Evolutionary conservation across 2,888 invertebrate genomes (phyloP), one percentile per base, ranked within the genome.

Genomic region (Drosophila mettleri): DNA sequence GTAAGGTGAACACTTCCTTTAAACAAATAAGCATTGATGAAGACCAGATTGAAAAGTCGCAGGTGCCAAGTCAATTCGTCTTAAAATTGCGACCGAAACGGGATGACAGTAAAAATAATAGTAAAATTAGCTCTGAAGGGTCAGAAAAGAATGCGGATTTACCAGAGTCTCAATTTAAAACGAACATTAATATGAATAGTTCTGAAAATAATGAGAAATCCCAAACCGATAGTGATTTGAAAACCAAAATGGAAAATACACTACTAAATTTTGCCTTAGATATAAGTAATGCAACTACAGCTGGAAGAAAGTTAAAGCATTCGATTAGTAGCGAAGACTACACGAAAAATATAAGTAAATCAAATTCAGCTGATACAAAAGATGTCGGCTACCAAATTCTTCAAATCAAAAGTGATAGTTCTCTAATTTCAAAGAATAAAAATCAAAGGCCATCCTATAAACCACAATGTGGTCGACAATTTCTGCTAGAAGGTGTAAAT

Each of bases 331-430:
- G 77, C 33, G 76, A 87, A 58, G 73, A 77, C 60, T 75, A 85
- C 43, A 60, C 83, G 22, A 74, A 75, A 72, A 57, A 78, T 52
- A 57, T 79, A 74, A 75, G 54, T 61, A 82, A 78, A 72, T 61
- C 58, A 20, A 62, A 61, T 52, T 39, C 72, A 24, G 41, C 59
- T 9, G 74, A 64, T 46, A 46, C 60, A 24, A 71, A 83, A 34
- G 76, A 78, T 51, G 67, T 81, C 66, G 90, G 91, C 22, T 91
- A 92, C 74, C 89, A 92, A 77, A 80, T 91, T 38, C 73, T 90
- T 27, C 91, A 91, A 60, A 90, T 91, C 27, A 88, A 89, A 53
- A 91, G 90, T 78, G 91, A 91, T 53, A 91, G 90, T 74, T 90
- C 90, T 8, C 77, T 91, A 29, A 81, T 88, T 67, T 71, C 82